These are phyloP conservation scores for Physella acuta DNA, from an alignment of 1,140 invertebrate species.

Conservation along the genomic window DNA sequence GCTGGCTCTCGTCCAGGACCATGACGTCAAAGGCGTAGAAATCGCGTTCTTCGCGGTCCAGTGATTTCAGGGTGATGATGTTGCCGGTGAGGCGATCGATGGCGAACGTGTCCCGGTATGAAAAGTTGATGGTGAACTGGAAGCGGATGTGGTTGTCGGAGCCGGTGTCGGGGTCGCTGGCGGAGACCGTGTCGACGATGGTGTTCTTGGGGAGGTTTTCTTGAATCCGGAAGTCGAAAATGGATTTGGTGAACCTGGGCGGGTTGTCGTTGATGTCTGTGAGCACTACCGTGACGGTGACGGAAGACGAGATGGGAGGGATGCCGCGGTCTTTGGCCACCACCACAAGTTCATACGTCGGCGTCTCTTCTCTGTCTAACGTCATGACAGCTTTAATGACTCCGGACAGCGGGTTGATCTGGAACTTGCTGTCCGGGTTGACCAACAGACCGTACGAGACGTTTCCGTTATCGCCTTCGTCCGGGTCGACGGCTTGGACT, in stretches of 20 bases:
- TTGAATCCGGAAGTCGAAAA: constrained; percentile 30
- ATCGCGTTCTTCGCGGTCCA: constrained; percentile 87
- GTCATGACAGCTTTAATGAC: constrained; percentile 35
- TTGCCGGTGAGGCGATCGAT: constrained; percentile 88
- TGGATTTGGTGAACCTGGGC: constrained; percentile 28
- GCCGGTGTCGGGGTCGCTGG: constrained; percentile 25
- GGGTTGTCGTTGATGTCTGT: constrained; percentile 34
- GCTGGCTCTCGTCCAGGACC: constrained; percentile 88
- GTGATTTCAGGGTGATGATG: constrained; percentile 62
- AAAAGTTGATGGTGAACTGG: constrained; percentile 40
- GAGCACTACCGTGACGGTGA: constrained; percentile 24
- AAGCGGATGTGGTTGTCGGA: constrained; percentile 35
- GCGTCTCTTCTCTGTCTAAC: constrained; percentile 42
- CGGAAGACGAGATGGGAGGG: constrained; percentile 62
- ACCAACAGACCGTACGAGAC: constrained; percentile 75
- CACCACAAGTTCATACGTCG: constrained; percentile 40
- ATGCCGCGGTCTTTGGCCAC: constrained; percentile 39
- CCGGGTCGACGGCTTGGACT: constrained; percentile 67
- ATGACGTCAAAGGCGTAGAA: constrained; percentile 80
- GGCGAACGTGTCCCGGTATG: constrained; percentile 64
- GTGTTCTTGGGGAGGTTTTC: constrained; percentile 28
- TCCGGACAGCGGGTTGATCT: constrained; percentile 38
- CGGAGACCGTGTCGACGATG: constrained; percentile 21
- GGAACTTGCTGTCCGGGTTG: constrained; percentile 60
- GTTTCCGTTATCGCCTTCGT: constrained; percentile 48